Conservation (phyloP, 2,797 vertebrate species). For the Molossus alvarezi region DNA sequence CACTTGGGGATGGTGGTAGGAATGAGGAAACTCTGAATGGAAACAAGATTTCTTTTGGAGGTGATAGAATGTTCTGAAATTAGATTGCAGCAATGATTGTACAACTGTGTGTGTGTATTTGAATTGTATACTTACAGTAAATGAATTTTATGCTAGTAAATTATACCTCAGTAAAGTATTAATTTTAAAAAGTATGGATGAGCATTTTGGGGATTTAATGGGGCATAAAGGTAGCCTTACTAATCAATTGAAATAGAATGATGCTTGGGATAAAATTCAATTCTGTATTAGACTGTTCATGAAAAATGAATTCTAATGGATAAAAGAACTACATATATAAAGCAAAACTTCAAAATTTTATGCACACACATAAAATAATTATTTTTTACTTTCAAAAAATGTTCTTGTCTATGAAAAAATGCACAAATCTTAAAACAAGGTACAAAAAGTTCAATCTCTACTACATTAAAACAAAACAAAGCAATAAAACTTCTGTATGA, state of each 20-base stretch:
- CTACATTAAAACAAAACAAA: neutral
- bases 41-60: neutral
- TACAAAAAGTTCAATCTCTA: neutral
- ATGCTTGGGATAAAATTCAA: neutral
- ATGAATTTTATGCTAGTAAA: conserved; percentile 31
- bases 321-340: conserved; percentile 41
- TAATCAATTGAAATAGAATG: neutral
- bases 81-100: neutral
- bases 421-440: neutral
- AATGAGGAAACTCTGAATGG: neutral
- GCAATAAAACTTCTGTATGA: neutral
- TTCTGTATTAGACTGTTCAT: neutral
- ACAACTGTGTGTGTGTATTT: neutral
- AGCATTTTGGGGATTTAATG: neutral
- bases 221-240: conserved; percentile 5
- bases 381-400: neutral
- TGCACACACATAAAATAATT: neutral
- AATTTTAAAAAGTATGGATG: neutral
- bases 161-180: neutral
- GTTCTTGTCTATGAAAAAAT: neutral
- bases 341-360: neutral
- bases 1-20: neutral
- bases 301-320: conserved; percentile 7
- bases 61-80: neutral
- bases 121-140: neutral